Evolutionary conservation across 2,113 vertebrate genomes (phyloP), one percentile per base, ranked within the genome.

Genomic region (Balaeniceps rex): DNA sequence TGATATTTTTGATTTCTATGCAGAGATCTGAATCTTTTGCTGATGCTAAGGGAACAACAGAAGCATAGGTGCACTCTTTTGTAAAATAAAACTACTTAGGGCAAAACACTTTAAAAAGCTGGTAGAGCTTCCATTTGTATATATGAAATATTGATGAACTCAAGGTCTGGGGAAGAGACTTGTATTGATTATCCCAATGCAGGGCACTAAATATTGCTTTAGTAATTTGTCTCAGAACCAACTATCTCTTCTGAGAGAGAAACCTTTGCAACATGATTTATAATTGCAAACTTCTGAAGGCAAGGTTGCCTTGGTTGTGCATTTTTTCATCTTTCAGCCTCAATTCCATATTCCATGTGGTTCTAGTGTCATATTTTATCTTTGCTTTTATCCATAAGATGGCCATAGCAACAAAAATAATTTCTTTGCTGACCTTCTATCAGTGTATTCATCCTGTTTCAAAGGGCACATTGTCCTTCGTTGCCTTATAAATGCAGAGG

Each of bases 91-190:
- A 34, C 14, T 61, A 76, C 29, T 85, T 57, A 47, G 11, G 28
- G 25, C 29, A 85, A 93, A 95, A 58, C 3, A 64, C 18, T 66
- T 71, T 60, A 36, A 92, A 95, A 90, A 81, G 5, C 31, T 82
- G 33, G 11, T 71, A 69, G 42, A 91, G 40, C 9, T 79, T 88
- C 80, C 55, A 90, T 93, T 84, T 94, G 12, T 44, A 36, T 65
- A 11, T 38, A 69, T 93, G 70, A 92, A 94, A 91, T 93, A 92
- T 76, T 92, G 77, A 96, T 42, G 78, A 77, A 40, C 31, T 57
- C 54, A 66, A 74, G 75, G 66, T 82, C 49, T 31, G 22, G 11
- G 28, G 46, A 91, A 82, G 66, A 69, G 28, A 52, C 42, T 89
- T 85, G 40, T 58, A 51, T 38, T 90, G 87, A 93, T 93, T 90